phyloP scores from a whole-genome alignment of 2,797 vertebrate species.

The Esox masquinongy region DNA sequence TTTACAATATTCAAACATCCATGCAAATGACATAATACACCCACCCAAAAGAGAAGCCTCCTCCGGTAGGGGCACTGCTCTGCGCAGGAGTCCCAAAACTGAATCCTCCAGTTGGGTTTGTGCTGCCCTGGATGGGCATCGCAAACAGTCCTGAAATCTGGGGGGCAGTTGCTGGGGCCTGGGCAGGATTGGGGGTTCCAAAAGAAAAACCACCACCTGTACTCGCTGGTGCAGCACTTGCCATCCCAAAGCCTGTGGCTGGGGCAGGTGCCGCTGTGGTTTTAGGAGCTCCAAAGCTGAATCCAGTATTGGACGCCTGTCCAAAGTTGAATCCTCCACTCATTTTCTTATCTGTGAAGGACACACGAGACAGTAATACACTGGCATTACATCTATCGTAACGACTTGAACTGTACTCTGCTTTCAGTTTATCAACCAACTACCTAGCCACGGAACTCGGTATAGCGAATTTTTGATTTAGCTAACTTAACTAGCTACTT shows the following conservation, averaged over 20 bases:
- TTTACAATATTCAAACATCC: neutral
- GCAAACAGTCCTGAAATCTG: constrained; percentile 71
- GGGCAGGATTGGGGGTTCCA: constrained; percentile 61
- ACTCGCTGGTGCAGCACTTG: constrained; percentile 40
- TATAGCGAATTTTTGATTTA: too few species aligned
- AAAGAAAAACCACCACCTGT: constrained; percentile 72
- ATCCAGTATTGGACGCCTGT: constrained; percentile 68
- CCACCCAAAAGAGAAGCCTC: constrained; percentile 74
- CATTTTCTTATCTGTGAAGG: constrained; percentile 62
- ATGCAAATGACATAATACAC: neutral
- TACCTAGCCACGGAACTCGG: neutral
- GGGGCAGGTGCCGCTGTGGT: constrained; percentile 59
- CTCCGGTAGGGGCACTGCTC: constrained; percentile 31
- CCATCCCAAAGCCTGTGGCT: constrained; percentile 65
- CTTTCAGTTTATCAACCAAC: neutral
- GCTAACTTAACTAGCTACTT: neutral
- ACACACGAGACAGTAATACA: neutral
- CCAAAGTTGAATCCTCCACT: constrained; percentile 83
- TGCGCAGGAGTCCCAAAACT: constrained; percentile 64
- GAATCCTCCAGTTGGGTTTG: constrained; percentile 62
- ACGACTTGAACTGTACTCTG: neutral
- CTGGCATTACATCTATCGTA: neutral
- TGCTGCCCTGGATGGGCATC: constrained; percentile 52
- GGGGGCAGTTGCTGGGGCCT: constrained; percentile 29
- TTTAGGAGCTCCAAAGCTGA: constrained; percentile 79